phyloP scores from a whole-genome alignment of 2,888 invertebrate species.

The Stegophylla sp. region DNA sequence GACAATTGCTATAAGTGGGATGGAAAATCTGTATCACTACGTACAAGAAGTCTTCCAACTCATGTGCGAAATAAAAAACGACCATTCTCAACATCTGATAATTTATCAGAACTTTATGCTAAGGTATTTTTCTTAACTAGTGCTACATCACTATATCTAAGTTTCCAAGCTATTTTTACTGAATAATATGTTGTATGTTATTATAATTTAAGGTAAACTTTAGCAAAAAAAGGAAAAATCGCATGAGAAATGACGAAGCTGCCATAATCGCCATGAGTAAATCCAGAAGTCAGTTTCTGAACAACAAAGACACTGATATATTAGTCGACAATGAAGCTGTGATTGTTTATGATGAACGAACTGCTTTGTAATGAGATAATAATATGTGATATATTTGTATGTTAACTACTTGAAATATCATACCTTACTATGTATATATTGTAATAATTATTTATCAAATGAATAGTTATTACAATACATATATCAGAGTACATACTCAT shows the following conservation, averaged over 20 bases:
- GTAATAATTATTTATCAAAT: slow-evolving; percentile 22
- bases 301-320: slow-evolving; percentile 68
- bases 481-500: neutral
- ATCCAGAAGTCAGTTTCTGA: slow-evolving; percentile 72
- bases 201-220: slow-evolving; percentile 71
- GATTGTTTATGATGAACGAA: slow-evolving; percentile 82
- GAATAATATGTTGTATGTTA: neutral
- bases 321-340: slow-evolving; percentile 80
- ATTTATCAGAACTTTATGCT: slow-evolving; percentile 74
- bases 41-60: slow-evolving; percentile 76
- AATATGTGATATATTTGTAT: slow-evolving; percentile 43
- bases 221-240: slow-evolving; percentile 80
- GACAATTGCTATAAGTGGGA: slow-evolving; percentile 60
- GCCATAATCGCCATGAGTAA: slow-evolving; percentile 80
- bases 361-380: slow-evolving; percentile 70
- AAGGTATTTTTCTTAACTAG: slow-evolving; percentile 67
- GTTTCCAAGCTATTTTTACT: neutral
- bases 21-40: slow-evolving; percentile 63
- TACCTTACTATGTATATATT: slow-evolving; percentile 15
- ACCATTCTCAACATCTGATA: slow-evolving; percentile 74
- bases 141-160: neutral
- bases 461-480: slow-evolving; percentile 24
- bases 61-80: slow-evolving; percentile 76
- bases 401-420: slow-evolving; percentile 4
- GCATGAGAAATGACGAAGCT: slow-evolving; percentile 82